A percentile compares a stretch with the other conserved stretches of the same genome.
Conservation (phyloP, 2,113 vertebrate genomes). For the Numida meleagris region DNA sequence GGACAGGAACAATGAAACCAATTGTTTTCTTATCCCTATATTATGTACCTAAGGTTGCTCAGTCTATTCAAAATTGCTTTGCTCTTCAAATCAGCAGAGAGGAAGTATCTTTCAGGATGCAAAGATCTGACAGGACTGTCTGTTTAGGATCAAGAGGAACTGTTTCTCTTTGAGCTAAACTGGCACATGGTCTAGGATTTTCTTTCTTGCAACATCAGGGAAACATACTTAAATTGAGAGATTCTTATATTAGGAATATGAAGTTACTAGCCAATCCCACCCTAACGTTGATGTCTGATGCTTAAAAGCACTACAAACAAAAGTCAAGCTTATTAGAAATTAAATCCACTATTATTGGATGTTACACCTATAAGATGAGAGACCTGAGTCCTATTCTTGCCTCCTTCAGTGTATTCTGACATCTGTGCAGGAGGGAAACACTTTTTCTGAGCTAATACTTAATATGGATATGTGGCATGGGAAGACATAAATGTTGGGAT, state of each 20-base stretch:
- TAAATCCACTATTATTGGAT: not conserved
- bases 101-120: not conserved
- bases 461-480: not conserved
- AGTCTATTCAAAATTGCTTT: not conserved
- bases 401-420: not conserved
- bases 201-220: not conserved
- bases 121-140: not conserved
- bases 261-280: not conserved
- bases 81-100: not conserved
- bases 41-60: not conserved
- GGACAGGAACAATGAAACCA: not conserved
- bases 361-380: not conserved
- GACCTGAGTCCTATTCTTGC: not conserved
- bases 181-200: not conserved
- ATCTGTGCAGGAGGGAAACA: not conserved
- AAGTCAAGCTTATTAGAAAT: not conserved
- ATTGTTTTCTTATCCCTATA: not conserved
- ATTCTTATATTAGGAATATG: not conserved
- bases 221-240: not conserved
- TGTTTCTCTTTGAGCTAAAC: not conserved
- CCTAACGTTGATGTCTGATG: not conserved
- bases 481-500: not conserved
- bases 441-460: not conserved
- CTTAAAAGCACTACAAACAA: not conserved
- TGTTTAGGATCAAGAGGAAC: constrained; percentile 1